A percentile compares a stretch with the other conserved stretches of the same genome.
Evolutionary conservation across 1,140 invertebrate genomes (phyloP).

Genomic region (Diorhabda sublineata): DNA sequence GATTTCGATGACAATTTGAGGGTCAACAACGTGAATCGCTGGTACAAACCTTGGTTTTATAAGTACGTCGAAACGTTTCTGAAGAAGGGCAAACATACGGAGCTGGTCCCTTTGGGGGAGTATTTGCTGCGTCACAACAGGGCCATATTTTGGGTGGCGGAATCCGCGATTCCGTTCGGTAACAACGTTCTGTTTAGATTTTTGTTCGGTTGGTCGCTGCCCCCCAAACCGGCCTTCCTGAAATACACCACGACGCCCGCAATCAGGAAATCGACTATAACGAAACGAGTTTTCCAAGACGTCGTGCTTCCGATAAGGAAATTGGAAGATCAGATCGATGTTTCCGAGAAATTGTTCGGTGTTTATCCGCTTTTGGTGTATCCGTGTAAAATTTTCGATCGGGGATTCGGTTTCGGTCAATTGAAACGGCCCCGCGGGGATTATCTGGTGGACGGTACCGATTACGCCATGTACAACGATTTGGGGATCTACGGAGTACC

Average conservation of each 20-base stretch:
- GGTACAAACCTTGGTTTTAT: slow-evolving; percentile 64
- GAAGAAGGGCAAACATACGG: slow-evolving; percentile 47
- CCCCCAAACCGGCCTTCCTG: slow-evolving; percentile 52
- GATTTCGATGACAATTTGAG: slow-evolving; percentile 42
- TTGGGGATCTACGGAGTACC: slow-evolving; percentile 58
- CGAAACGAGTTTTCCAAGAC: slow-evolving; percentile 56
- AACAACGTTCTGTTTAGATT: slow-evolving; percentile 48
- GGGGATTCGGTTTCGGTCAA: slow-evolving; percentile 49
- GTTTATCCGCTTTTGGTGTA: slow-evolving; percentile 55
- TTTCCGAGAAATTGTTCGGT: slow-evolving; percentile 52
- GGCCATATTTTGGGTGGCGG: slow-evolving; percentile 57
- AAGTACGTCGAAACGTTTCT: slow-evolving; percentile 57
- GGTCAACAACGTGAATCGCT: slow-evolving; percentile 51
- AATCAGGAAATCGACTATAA: slow-evolving; percentile 55
- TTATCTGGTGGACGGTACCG: slow-evolving; percentile 50
- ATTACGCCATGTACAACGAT: slow-evolving; percentile 55
- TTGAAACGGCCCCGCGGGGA: slow-evolving; percentile 47
- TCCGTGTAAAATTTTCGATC: slow-evolving; percentile 55
- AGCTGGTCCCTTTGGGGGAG: slow-evolving; percentile 54
- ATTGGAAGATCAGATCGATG: slow-evolving; percentile 53
- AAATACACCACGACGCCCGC: slow-evolving; percentile 55
- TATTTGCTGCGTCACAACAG: slow-evolving; percentile 55
- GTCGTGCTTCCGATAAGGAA: slow-evolving; percentile 55
- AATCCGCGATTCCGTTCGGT: slow-evolving; percentile 53
- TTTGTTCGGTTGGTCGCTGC: slow-evolving; percentile 48